These are phyloP conservation scores for Phengaris alcon DNA, from an alignment of 2,888 invertebrate genomes.

Conservation along the genomic window DNA sequence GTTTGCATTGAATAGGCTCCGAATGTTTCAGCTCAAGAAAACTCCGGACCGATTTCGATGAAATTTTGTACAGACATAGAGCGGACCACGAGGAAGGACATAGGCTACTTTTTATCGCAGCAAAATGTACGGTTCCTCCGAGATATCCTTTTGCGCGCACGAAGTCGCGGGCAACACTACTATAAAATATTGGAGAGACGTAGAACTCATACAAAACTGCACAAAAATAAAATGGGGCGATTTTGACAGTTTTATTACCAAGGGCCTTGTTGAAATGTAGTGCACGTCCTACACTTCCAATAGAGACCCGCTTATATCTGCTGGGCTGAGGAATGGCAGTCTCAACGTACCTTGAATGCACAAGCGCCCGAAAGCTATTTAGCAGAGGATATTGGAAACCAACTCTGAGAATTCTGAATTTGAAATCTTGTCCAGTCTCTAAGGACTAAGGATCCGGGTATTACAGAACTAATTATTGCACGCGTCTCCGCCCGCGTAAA, in stretches of 20 bases:
- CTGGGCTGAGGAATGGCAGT: neutral
- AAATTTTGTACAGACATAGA: no score
- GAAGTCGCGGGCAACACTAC: no score
- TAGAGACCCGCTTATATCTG: neutral
- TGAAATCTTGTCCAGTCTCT: neutral
- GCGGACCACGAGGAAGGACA: no score
- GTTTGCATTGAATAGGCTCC: no score
- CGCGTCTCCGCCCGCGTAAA: no score
- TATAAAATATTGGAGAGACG: neutral
- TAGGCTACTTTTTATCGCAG: no score
- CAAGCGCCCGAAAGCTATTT: neutral
- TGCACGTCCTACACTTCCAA: neutral
- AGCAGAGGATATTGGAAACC: neutral
- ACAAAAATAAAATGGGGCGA: neutral
- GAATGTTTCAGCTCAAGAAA: no score
- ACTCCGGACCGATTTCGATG: no score
- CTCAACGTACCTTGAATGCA: neutral
- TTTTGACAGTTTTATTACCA: constrained; percentile 1
- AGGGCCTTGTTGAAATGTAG: neutral
- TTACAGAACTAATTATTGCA: no score
- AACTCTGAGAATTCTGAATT: neutral
- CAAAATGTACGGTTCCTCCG: no score
- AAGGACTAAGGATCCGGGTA: neutral
- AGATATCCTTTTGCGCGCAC: no score
- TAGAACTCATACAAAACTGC: neutral